Evolutionary conservation across 2,888 invertebrate species (phyloP).

Genomic region (Caradrina kadenii): DNA sequence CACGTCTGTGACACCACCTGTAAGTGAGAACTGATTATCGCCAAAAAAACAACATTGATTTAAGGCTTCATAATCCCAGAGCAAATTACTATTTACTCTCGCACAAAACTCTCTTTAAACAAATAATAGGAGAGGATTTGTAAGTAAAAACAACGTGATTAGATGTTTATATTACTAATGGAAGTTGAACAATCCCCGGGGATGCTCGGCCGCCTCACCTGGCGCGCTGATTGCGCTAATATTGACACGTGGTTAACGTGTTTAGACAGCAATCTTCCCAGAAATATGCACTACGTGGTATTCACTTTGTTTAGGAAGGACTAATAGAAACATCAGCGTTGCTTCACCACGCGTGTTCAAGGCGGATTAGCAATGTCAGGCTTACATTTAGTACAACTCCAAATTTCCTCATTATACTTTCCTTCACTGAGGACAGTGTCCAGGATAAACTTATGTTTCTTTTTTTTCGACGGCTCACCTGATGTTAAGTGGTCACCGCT

Average conservation of each 20-base stretch:
- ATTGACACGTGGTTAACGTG: constrained; percentile 48
- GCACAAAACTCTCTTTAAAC: constrained; percentile 4
- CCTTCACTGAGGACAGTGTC: too few species aligned
- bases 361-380: too few species aligned
- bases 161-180: constrained; percentile 50
- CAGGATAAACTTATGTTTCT: too few species aligned
- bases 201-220: neutral
- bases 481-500: too few species aligned
- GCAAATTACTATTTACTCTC: constrained; percentile 11
- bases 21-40: neutral
- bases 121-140: constrained; percentile 9
- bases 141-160: constrained; percentile 41
- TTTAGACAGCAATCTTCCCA: constrained; percentile 1
- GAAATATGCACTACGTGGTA: neutral
- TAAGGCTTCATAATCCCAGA: neutral
- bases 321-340: too few species aligned
- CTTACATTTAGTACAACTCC: too few species aligned
- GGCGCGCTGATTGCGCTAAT: constrained; percentile 35
- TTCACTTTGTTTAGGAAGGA: neutral
- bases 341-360: too few species aligned
- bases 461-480: too few species aligned
- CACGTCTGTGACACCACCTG: neutral
- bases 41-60: neutral
- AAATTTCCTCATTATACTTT: too few species aligned
- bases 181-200: constrained; percentile 25